phyloP scores from a whole-genome alignment of 2,888 invertebrate genomes.

The Oegoconia quadripuncta region DNA sequence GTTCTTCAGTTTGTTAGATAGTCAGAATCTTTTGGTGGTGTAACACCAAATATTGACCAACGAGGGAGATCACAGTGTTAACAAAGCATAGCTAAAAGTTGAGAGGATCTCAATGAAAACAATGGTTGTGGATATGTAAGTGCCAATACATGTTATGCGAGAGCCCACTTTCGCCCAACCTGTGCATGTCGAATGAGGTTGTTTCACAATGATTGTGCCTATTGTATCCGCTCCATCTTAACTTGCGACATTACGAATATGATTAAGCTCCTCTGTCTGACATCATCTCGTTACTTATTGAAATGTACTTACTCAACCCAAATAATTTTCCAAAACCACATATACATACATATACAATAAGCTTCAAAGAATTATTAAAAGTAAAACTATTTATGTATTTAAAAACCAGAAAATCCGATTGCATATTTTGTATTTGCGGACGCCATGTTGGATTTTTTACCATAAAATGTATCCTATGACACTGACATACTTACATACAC shows the following conservation, averaged over 20 bases:
- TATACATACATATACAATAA: constrained; percentile 1
- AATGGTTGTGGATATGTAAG: constrained; percentile 51
- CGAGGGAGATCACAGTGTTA: constrained; percentile 31
- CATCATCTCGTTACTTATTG: constrained; percentile 47
- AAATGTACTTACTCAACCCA: too few relatives aligned
- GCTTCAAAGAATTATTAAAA: too few relatives aligned
- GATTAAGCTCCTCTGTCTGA: constrained; percentile 69
- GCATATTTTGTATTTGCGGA: too few relatives aligned
- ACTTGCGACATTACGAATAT: constrained; percentile 71
- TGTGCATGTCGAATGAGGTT: constrained; percentile 64
- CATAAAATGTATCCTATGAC: too few relatives aligned
- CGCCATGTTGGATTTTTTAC: too few relatives aligned
- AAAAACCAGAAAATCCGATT: too few relatives aligned
- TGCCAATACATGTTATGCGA: constrained; percentile 53
- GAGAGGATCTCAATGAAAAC: constrained; percentile 56
- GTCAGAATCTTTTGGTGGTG: constrained; percentile 21
- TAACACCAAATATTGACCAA: constrained; percentile 20
- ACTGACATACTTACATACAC: too few relatives aligned
- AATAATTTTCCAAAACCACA: too few relatives aligned
- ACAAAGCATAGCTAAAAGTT: constrained; percentile 47
- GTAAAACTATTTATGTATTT: background rate
- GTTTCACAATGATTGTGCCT: constrained; percentile 64
- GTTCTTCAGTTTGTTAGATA: too few relatives aligned
- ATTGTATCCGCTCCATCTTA: constrained; percentile 73
- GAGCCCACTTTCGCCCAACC: constrained; percentile 71